A percentile compares a stretch with the other conserved stretches of the same genome.
These are phyloP conservation scores for Beris morrisii DNA, from an alignment of 2,888 invertebrate genomes.

Conservation along the genomic window DNA sequence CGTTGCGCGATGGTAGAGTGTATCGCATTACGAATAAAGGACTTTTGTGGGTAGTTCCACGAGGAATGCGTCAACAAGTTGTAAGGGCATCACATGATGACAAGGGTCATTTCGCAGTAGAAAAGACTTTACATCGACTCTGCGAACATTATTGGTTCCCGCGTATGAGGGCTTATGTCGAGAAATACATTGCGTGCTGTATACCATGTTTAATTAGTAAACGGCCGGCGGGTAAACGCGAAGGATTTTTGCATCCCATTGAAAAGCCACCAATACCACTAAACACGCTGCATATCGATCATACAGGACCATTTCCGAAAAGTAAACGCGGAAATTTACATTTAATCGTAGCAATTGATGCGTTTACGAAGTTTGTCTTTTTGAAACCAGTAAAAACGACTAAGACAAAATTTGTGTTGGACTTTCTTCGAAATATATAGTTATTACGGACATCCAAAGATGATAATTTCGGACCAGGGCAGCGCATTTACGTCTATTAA, in stretches of 20 bases:
- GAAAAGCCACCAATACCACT: conserved; percentile 41
- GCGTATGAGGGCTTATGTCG: conserved; percentile 27
- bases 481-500: conserved; percentile 34
- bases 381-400: conserved; percentile 35
- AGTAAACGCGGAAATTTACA: conserved; percentile 43
- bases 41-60: conserved; percentile 40
- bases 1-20: conserved; percentile 36
- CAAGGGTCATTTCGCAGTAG: conserved; percentile 39
- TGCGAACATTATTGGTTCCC: conserved; percentile 20
- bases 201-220: conserved; percentile 37
- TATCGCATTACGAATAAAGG: conserved; percentile 27
- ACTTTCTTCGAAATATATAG: conserved; percentile 28
- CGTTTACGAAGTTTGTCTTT: conserved; percentile 34
- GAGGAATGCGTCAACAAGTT: conserved; percentile 38
- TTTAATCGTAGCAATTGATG: conserved; percentile 42
- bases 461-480: conserved; percentile 35
- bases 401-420: conserved; percentile 26
- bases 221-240: conserved; percentile 31
- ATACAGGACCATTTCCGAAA: conserved; percentile 46
- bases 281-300: conserved; percentile 47
- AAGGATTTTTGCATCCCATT: conserved; percentile 34
- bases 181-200: conserved; percentile 36
- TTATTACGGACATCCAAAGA: conserved; percentile 31
- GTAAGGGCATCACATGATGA: conserved; percentile 40
- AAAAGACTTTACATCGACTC: conserved; percentile 39